Evolutionary conservation across 2,888 invertebrate genomes (phyloP).

Genomic region (Meta bourneti): DNA sequence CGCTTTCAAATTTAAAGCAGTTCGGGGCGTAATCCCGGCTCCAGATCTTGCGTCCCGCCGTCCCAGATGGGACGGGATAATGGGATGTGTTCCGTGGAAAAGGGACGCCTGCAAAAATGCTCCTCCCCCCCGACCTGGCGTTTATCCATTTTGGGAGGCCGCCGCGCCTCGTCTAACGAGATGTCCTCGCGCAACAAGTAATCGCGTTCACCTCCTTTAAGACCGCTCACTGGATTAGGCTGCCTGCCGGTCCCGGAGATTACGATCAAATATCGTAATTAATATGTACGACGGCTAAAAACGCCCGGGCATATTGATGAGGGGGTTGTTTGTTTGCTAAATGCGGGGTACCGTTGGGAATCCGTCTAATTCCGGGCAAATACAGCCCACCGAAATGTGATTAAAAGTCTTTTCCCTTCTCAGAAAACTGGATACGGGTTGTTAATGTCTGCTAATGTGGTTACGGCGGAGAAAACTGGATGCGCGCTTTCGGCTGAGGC

Average conservation of each 20-base stretch:
- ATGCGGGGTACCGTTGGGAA: slow-evolving; percentile 51
- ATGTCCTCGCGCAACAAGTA: slow-evolving; percentile 76
- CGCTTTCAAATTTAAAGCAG: slow-evolving; percentile 75
- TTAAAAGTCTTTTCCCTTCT: slow-evolving; percentile 53
- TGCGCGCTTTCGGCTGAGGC: slow-evolving; percentile 17
- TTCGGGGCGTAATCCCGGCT: slow-evolving; percentile 72
- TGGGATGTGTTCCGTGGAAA: slow-evolving; percentile 63
- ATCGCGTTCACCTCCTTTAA: slow-evolving; percentile 70
- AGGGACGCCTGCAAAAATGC: slow-evolving; percentile 62
- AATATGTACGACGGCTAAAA: slow-evolving; percentile 73
- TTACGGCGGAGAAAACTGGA: slow-evolving; percentile 31
- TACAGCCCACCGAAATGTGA: slow-evolving; percentile 57
- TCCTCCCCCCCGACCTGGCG: slow-evolving; percentile 31
- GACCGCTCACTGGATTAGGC: slow-evolving; percentile 70
- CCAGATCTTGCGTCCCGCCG: slow-evolving; percentile 57
- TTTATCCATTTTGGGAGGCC: slow-evolving; percentile 66
- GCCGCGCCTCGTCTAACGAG: slow-evolving; percentile 69
- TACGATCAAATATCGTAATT: slow-evolving; percentile 74
- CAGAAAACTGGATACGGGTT: slow-evolving; percentile 27
- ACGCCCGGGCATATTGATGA: slow-evolving; percentile 58
- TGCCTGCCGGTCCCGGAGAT: slow-evolving; percentile 56
- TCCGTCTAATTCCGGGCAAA: slow-evolving; percentile 41
- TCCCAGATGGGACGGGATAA: slow-evolving; percentile 76
- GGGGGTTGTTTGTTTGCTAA: slow-evolving; percentile 68
- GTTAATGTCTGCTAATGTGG: slow-evolving; percentile 67